A percentile compares a stretch with the other conserved stretches of the same genome.
These are phyloP conservation scores for Bimastos eiseni DNA, from an alignment of 2,888 invertebrate species.

Conservation along the genomic window DNA sequence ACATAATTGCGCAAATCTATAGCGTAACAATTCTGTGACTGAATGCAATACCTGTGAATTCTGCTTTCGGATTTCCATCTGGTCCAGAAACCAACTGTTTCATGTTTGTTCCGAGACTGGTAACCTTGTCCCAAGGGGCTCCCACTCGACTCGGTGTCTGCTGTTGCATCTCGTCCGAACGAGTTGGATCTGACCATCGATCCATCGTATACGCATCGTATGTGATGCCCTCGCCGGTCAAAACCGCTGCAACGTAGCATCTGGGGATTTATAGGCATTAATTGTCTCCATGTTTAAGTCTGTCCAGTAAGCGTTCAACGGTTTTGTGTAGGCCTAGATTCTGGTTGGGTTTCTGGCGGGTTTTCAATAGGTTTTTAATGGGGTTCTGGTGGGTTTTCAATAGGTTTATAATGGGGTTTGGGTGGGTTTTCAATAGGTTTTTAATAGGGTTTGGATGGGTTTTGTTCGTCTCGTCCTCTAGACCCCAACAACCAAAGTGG, in stretches of 20 bases:
- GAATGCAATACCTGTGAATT: slow-evolving; percentile 46
- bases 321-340: no score
- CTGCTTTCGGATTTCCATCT: slow-evolving; percentile 50
- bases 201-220: slow-evolving; percentile 51
- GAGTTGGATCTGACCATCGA: slow-evolving; percentile 47
- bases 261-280: not conserved
- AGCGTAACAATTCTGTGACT: no score
- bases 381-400: no score
- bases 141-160: slow-evolving; percentile 49
- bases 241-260: slow-evolving; percentile 40
- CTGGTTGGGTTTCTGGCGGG: no score
- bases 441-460: no score
- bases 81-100: slow-evolving; percentile 51
- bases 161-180: slow-evolving; percentile 49
- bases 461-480: no score
- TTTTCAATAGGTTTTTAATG: no score
- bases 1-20: not conserved
- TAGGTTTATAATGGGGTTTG: no score
- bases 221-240: slow-evolving; percentile 45
- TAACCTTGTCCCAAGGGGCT: slow-evolving; percentile 48
- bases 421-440: no score
- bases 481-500: no score
- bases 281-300: not conserved
- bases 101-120: slow-evolving; percentile 50
- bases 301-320: not conserved